These are phyloP conservation scores for Ametastegia equiseti DNA, from an alignment of 2,888 invertebrate genomes.

Conservation along the genomic window DNA sequence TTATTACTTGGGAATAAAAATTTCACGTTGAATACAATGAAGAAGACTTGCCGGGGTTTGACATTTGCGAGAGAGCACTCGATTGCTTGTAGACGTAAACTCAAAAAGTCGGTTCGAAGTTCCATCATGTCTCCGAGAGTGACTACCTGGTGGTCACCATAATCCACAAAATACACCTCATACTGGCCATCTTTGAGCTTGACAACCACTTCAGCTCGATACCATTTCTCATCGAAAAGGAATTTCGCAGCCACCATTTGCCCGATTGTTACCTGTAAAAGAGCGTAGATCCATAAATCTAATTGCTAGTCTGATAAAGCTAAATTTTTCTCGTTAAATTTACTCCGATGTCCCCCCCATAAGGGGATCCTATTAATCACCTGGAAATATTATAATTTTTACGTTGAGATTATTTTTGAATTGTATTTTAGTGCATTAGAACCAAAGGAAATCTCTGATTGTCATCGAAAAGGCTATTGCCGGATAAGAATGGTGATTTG, in stretches of 20 bases:
- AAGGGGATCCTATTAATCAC: no score
- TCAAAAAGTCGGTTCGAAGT: conserved; percentile 86
- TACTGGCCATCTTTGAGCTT: conserved; percentile 81
- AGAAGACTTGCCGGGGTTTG: conserved; percentile 77
- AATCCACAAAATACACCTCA: conserved; percentile 91
- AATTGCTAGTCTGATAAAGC: no score
- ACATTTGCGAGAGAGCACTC: conserved; percentile 90
- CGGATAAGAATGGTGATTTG: no score
- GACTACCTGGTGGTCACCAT: conserved; percentile 89
- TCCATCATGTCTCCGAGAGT: conserved; percentile 83
- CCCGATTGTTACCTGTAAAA: conserved; percentile 80
- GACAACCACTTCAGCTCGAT: conserved; percentile 84
- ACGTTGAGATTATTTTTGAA: no score
- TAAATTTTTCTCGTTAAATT: background rate
- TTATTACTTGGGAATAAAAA: background rate
- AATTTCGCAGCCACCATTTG: conserved; percentile 92
- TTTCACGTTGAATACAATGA: background rate
- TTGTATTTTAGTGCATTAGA: no score
- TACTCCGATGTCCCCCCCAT: no score
- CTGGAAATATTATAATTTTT: no score
- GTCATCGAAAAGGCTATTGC: no score
- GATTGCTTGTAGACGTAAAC: conserved; percentile 89
- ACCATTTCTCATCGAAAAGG: conserved; percentile 90
- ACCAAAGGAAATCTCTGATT: no score
- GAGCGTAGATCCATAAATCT: conserved; percentile 65